A percentile compares a stretch with the other conserved stretches of the same genome.
Conservation (phyloP, 2,888 invertebrate genomes). For the Protodeltote pygarga region DNA sequence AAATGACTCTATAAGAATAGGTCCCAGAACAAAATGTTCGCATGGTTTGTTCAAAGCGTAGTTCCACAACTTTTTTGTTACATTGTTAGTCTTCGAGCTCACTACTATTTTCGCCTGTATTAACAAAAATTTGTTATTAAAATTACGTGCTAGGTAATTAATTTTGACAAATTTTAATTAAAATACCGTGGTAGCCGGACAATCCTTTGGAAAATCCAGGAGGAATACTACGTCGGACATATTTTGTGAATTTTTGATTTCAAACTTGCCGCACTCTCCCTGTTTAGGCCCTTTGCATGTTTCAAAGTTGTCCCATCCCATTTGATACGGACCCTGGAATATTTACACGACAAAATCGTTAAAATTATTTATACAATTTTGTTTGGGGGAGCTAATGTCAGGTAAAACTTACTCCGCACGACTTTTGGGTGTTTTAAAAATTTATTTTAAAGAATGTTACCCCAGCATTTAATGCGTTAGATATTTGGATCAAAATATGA, state of each 20-base stretch:
- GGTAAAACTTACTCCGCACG: no score
- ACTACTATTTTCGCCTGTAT: slow-evolving; percentile 69
- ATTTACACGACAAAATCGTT: slow-evolving; percentile 14
- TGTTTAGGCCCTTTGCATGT: slow-evolving; percentile 75
- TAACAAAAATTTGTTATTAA: no score
- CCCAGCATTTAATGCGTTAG: no score
- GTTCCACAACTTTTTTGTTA: slow-evolving; percentile 69
- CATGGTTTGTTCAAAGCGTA: slow-evolving; percentile 72
- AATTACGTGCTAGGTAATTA: slow-evolving; percentile 7
- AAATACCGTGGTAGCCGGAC: slow-evolving; percentile 63
- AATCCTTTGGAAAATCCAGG: slow-evolving; percentile 67
- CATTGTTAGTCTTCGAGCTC: slow-evolving; percentile 61
- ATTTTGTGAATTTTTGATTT: slow-evolving; percentile 61
- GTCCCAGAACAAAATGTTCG: slow-evolving; percentile 77
- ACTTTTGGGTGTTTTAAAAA: no score
- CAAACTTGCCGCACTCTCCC: slow-evolving; percentile 63
- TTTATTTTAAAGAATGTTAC: no score
- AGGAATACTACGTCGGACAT: slow-evolving; percentile 68
- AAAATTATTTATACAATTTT: slow-evolving; percentile 6
- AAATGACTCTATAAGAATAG: slow-evolving; percentile 65
- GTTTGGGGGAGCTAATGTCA: no score
- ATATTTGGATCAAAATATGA: not conserved
- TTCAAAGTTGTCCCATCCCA: slow-evolving; percentile 61
- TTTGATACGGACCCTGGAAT: slow-evolving; percentile 71
- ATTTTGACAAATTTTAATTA: slow-evolving; percentile 18